phyloP scores from a whole-genome alignment of 2,797 vertebrate species.

The Coranthus polyacanthus region DNA sequence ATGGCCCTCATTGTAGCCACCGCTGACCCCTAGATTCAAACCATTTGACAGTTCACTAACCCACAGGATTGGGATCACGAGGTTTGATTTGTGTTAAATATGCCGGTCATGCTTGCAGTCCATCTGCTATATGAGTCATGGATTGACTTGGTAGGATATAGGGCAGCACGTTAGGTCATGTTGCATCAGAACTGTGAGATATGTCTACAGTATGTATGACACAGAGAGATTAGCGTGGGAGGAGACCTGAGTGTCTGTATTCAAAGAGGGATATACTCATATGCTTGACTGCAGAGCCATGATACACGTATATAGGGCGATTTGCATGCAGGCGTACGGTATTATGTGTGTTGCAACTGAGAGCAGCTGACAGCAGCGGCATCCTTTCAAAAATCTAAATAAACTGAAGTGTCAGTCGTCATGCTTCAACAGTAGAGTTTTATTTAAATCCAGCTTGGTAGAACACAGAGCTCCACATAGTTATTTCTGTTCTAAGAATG shows the following conservation, averaged over 20 bases:
- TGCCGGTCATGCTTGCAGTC: constrained; percentile 12
- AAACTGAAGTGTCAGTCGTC: constrained; percentile 14
- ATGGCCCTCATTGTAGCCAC: background rate
- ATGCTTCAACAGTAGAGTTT: constrained; percentile 7
- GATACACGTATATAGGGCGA: too few species aligned
- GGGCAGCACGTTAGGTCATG: constrained; percentile 33
- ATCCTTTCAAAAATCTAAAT: constrained; percentile 8
- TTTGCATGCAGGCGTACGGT: too few species aligned
- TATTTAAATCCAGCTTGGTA: constrained; percentile 50
- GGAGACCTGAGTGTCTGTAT: constrained; percentile 12
- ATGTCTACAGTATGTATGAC: constrained; percentile 18
- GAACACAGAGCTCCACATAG: constrained; percentile 43
- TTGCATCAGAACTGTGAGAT: constrained; percentile 46
- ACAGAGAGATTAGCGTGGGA: constrained; percentile 32
- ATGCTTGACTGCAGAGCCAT: constrained; percentile 22
- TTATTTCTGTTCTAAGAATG: constrained; percentile 59
- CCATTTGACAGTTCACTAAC: constrained; percentile 32
- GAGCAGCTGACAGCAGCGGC: too few species aligned
- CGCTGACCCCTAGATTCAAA: constrained; percentile 16
- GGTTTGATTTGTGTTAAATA: constrained; percentile 36
- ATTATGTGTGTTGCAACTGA: background rate
- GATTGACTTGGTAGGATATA: constrained; percentile 30
- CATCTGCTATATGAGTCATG: constrained; percentile 54
- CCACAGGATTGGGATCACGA: constrained; percentile 20
- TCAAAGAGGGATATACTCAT: background rate